Percentiles rank a stretch among this genome's conserved stretches.
phyloP scores from a whole-genome alignment of 1,140 invertebrate species.

The Bombus waltoni region DNA sequence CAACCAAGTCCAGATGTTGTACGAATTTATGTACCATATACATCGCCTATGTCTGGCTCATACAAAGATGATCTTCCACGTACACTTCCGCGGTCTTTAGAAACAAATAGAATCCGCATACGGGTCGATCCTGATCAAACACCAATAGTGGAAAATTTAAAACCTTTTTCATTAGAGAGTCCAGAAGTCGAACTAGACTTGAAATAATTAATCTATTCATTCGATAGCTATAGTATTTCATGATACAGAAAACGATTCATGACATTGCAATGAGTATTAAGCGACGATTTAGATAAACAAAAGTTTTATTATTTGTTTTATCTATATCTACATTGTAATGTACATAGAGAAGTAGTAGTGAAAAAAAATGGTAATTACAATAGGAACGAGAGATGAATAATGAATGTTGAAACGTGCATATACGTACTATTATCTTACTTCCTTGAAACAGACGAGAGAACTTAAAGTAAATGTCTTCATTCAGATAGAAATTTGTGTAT shows the following conservation, averaged over 20 bases:
- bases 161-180: constrained; percentile 84
- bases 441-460: not conserved
- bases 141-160: constrained; percentile 87
- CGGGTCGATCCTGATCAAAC: constrained; percentile 87
- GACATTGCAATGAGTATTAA: constrained; percentile 34
- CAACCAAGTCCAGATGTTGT: constrained; percentile 87
- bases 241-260: constrained; percentile 9
- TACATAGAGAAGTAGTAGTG: constrained; percentile 16
- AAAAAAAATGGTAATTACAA: constrained; percentile 5
- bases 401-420: not conserved
- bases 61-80: constrained; percentile 84
- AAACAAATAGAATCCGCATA: constrained; percentile 86
- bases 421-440: constrained; percentile 1
- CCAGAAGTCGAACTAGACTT: constrained; percentile 82
- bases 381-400: not conserved
- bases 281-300: constrained; percentile 14
- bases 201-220: constrained; percentile 78
- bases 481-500: constrained; percentile 15
- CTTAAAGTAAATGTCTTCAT: not conserved
- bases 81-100: constrained; percentile 80
- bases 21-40: constrained; percentile 90
- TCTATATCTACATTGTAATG: constrained; percentile 20
- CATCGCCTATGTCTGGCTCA: constrained; percentile 80
- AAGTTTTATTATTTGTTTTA: constrained; percentile 3
- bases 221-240: not conserved